These are phyloP conservation scores for Chaetogeoica ovagalla DNA, from an alignment of 2,888 invertebrate species.

Conservation along the genomic window DNA sequence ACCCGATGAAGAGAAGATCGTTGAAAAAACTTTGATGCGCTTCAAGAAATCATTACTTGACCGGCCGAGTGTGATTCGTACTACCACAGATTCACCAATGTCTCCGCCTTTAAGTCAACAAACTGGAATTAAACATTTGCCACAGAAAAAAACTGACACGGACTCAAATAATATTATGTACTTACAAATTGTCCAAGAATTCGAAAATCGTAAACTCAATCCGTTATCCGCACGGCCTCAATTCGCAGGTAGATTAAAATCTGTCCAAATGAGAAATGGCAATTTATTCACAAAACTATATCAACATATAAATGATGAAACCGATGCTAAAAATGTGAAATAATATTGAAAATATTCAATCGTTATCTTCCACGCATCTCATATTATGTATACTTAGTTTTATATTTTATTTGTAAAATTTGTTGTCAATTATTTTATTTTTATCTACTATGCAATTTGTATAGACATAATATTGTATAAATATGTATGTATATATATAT, in stretches of 20 bases:
- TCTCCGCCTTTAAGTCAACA: slow-evolving; percentile 69
- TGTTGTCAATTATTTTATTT: too few species aligned
- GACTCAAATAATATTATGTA: slow-evolving; percentile 50
- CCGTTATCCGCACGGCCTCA: slow-evolving; percentile 61
- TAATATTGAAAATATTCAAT: slow-evolving; percentile 18
- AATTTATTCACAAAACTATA: slow-evolving; percentile 73
- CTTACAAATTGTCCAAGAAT: slow-evolving; percentile 54
- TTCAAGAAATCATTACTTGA: slow-evolving; percentile 56
- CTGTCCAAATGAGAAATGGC: slow-evolving; percentile 59
- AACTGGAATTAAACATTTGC: slow-evolving; percentile 28
- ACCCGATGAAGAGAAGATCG: slow-evolving; percentile 53
- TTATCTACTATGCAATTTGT: too few species aligned
- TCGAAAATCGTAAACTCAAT: slow-evolving; percentile 54
- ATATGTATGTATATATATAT: too few species aligned
- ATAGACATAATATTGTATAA: too few species aligned
- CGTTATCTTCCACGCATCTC: neutral
- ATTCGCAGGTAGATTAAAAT: slow-evolving; percentile 65
- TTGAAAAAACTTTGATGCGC: slow-evolving; percentile 56
- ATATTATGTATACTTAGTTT: neutral
- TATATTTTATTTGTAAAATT: too few species aligned
- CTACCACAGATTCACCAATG: slow-evolving; percentile 83
- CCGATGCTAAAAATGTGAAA: slow-evolving; percentile 56
- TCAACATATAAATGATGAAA: slow-evolving; percentile 67
- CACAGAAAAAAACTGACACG: neutral
- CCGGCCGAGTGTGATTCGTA: slow-evolving; percentile 67